Evolutionary conservation across 1,140 invertebrate genomes (phyloP).

Genomic region (Drosophila nannoptera): DNA sequence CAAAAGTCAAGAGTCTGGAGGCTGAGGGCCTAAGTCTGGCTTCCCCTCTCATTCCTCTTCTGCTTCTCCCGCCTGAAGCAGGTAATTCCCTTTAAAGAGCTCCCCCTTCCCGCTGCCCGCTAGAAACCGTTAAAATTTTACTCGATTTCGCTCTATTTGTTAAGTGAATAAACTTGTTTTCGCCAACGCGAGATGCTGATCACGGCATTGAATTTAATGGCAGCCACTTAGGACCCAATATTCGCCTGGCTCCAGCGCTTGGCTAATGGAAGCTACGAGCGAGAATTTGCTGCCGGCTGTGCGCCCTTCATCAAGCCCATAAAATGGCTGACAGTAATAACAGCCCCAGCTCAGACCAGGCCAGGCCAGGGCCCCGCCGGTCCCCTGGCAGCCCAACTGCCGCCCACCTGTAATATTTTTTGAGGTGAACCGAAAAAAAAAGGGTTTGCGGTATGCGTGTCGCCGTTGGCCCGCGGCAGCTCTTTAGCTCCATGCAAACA

Average conservation of each 20-base stretch:
- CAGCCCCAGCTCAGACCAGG: not conserved
- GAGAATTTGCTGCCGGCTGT: not conserved
- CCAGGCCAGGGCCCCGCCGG: too few relatives aligned
- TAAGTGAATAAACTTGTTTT: constrained; percentile 46
- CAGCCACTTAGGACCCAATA: constrained; percentile 40
- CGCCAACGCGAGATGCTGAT: constrained; percentile 23
- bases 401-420: constrained; percentile 23
- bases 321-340: constrained; percentile 38
- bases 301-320: constrained; percentile 42
- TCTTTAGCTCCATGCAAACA: constrained; percentile 50
- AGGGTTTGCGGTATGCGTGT: constrained; percentile 19
- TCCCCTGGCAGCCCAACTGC: not conserved
- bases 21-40: too few relatives aligned
- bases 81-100: too few relatives aligned
- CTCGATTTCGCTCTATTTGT: constrained; percentile 14
- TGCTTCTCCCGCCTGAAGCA: too few relatives aligned
- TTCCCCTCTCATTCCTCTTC: too few relatives aligned
- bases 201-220: constrained; percentile 48
- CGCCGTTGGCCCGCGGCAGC: constrained; percentile 10
- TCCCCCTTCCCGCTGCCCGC: too few relatives aligned
- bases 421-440: constrained; percentile 20
- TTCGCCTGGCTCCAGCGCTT: constrained; percentile 44
- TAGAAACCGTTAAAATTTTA: not conserved
- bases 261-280: constrained; percentile 59
- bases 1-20: too few relatives aligned